Conservation (phyloP, 2,888 invertebrate genomes). For the Odiellus spinosus region DNA sequence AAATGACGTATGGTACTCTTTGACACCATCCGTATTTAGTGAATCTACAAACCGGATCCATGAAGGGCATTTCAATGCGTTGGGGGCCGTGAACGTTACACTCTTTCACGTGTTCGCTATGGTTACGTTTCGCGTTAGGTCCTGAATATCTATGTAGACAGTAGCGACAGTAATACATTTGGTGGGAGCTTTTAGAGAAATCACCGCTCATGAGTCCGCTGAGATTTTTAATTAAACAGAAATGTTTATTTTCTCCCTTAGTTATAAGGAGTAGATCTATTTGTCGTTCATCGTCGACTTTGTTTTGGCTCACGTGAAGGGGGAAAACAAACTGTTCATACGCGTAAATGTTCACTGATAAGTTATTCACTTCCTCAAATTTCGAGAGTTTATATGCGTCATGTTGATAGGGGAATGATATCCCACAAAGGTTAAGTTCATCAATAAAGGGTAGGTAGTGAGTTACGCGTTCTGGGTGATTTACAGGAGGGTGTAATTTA, state of each 20-base stretch:
- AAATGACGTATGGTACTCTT: too few species aligned
- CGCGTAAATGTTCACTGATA: constrained; percentile 4
- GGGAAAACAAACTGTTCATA: constrained; percentile 2
- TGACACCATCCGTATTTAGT: too few species aligned
- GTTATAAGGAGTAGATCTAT: neutral
- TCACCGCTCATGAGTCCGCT: neutral
- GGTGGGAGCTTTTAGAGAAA: neutral
- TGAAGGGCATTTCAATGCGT: too few species aligned
- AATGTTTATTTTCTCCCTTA: constrained; percentile 1
- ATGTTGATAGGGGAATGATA: neutral
- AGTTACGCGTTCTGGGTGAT: neutral
- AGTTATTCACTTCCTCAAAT: constrained; percentile 1
- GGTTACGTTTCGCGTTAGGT: too few species aligned
- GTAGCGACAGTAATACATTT: neutral
- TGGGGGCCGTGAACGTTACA: too few species aligned
- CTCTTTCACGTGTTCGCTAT: too few species aligned
- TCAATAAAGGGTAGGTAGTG: neutral
- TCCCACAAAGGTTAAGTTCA: neutral
- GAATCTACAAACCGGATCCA: too few species aligned
- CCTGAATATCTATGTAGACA: constrained; percentile 3
- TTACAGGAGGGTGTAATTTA: neutral
- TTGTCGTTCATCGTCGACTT: neutral
- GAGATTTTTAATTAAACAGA: constrained; percentile 2
- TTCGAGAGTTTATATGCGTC: neutral
- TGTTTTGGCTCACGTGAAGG: neutral